These are phyloP conservation scores for Psittacus erithacus DNA, from an alignment of 2,113 vertebrate genomes.

Conservation along the genomic window DNA sequence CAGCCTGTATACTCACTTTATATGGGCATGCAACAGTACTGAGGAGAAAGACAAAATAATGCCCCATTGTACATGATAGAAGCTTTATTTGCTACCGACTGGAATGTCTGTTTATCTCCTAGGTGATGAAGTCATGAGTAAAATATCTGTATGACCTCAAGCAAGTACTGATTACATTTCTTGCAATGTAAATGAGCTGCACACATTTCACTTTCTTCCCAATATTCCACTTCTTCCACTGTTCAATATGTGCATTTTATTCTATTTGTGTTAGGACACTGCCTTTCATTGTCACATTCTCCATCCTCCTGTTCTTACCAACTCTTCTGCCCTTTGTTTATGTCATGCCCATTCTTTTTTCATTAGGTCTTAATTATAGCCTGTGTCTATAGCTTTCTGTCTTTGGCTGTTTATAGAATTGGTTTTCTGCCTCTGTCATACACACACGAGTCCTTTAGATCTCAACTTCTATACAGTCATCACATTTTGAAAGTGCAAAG, in stretches of 20 bases:
- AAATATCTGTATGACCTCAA: background rate
- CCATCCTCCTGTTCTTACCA: background rate
- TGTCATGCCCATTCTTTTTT: constrained; percentile 19
- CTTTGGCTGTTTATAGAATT: constrained; percentile 30
- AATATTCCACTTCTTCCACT: background rate
- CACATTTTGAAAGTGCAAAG: constrained; percentile 63
- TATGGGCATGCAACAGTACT: background rate
- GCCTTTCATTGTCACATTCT: background rate
- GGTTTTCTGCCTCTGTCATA: background rate
- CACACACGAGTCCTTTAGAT: background rate
- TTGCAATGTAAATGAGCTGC: background rate
- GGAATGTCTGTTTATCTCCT: background rate
- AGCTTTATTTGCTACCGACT: background rate
- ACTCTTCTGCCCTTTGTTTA: constrained; percentile 20
- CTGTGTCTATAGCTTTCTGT: background rate
- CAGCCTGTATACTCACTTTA: background rate
- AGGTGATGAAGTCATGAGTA: background rate
- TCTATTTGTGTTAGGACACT: background rate
- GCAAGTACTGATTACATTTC: background rate
- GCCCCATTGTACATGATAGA: background rate
- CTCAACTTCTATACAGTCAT: constrained; percentile 27
- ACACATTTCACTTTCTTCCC: background rate
- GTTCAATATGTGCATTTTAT: background rate
- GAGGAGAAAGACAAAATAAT: background rate
- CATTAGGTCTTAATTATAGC: constrained; percentile 43